Evolutionary conservation across 2,888 invertebrate genomes (phyloP), one percentile per base, ranked within the genome.

Genomic region (Trichogramma dendrolimi): DNA sequence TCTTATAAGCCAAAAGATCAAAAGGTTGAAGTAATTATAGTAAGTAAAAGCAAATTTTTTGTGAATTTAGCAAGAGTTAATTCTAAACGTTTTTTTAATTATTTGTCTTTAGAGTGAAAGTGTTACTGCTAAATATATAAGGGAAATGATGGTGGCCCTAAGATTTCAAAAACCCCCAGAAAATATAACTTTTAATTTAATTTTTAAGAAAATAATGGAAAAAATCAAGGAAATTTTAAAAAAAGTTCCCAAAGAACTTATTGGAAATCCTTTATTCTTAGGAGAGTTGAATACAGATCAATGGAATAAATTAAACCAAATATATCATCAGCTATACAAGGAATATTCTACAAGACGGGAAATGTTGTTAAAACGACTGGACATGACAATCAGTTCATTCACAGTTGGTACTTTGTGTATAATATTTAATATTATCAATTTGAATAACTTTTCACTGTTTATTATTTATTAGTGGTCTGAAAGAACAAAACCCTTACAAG

Each of bases 341-440:
- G 97, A 98, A 73, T 98, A 95, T 74, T 84, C 85, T 69, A 81
- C 91, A 63, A 82, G 97, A 55, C 82, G 94, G 61, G 90, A 94
- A 75, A 92, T 94, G 82, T 83, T 98, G 67, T 81, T 97, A 5
- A 94, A 94, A 56, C 84, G 98, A 55, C 81, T 98, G 44, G 97
- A 98, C 78, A 96, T 96, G 63, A 99, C 98, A 0, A 87, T 98
- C 71, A 94, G 96, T 79, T 97, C 97, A 58, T 99, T 98, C 79
- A 88, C 94, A 85, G 94, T 90, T 75, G 70, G 14, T 44, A 38
- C 40, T 38, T 39, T 52, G 39, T 48, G 11, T 4, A 5, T 48
- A 6, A n/a, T 14, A 48, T n/a, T 5, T 38, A 40, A n/a, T 38
- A 5, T n/a, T n/a, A n/a, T 8, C 5, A 52, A 52, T 10, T 52